Conservation (phyloP, 2,888 invertebrate species). For the Plebejus melissa region DNA sequence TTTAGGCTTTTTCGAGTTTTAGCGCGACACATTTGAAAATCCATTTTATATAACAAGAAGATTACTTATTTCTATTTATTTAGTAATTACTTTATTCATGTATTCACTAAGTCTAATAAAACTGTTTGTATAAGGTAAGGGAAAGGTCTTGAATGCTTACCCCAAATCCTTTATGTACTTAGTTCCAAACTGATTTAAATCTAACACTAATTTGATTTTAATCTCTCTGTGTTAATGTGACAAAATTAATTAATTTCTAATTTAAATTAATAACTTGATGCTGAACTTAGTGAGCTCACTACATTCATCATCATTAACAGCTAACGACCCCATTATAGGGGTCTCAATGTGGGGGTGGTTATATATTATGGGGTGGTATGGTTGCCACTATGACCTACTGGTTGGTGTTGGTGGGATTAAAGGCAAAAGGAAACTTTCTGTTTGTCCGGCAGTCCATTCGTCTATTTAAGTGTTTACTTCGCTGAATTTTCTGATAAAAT, state of each 20-base stretch:
- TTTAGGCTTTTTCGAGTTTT: too few relatives aligned
- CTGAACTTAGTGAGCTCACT: neutral
- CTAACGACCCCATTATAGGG: neutral
- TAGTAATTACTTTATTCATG: neutral
- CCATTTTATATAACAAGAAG: too few relatives aligned
- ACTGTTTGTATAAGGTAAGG: neutral
- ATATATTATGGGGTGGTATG: neutral
- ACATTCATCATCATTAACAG: neutral
- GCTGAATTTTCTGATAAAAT: too few relatives aligned
- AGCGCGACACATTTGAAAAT: too few relatives aligned
- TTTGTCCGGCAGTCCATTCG: too few relatives aligned
- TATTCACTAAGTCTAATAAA: neutral
- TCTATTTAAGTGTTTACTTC: too few relatives aligned
- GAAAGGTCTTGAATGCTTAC: neutral
- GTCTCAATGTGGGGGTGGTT: neutral
- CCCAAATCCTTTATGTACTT: neutral
- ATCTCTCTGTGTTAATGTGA: neutral
- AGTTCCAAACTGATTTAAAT: conserved; percentile 8
- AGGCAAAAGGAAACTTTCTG: too few relatives aligned
- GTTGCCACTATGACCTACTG: neutral
- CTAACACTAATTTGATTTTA: conserved; percentile 19
- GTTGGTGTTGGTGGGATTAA: neutral
- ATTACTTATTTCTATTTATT: neutral
- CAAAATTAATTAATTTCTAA: conserved; percentile 1
- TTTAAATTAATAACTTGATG: neutral